Evolutionary conservation across 2,888 invertebrate species (phyloP), one percentile per base, ranked within the genome.

Genomic region (Corbicula japonica): DNA sequence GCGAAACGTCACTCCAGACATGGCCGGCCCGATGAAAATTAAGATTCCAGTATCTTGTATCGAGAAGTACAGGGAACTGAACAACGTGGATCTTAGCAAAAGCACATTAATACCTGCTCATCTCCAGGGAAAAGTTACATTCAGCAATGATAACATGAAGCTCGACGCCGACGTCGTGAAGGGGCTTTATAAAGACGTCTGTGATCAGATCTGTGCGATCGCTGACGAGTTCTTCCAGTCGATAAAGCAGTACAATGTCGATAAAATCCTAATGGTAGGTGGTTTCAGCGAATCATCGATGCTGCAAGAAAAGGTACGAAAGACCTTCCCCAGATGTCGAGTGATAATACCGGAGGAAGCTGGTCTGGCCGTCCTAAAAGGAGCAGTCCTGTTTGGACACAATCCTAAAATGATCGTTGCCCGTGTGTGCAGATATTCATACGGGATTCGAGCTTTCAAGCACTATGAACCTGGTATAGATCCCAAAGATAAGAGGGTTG

Each of bases 381-480:
- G 80, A 15, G 86, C 84, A 5, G 83, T 86, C 2, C 48, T 80
- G 23, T 84, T 68, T 56, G 86, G 83, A 12, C 71, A 75, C 48
- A 69, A 72, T 10, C 84, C 84, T 8, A 48, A 50, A 10, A 56
- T 83, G 46, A 76, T 86, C 18, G 71, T 70, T 6, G 56, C 75
- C 10, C 66, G 86, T 1, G 66, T 86, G 10, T 68, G 75, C 21
- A 76, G 58, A 32, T 77, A 65, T n/a, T 81, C 86, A 1, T 84
- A 83, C 41, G 84, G 84, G 1, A 75, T 82, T 23, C n/a, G 70
- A 30, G 62, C 76, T 2, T 61, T 62, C 28, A 65, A 74, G 41
- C 70, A 58, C 21, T 86, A 82, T 48, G 48, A 82, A 32, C 61
- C 78, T 21, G 80, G 61, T 4, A 44, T 77, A 10, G 82, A 84